These are phyloP conservation scores for Darevskia mixta DNA, from an alignment of 2,797 vertebrate genomes.

Conservation along the genomic window DNA sequence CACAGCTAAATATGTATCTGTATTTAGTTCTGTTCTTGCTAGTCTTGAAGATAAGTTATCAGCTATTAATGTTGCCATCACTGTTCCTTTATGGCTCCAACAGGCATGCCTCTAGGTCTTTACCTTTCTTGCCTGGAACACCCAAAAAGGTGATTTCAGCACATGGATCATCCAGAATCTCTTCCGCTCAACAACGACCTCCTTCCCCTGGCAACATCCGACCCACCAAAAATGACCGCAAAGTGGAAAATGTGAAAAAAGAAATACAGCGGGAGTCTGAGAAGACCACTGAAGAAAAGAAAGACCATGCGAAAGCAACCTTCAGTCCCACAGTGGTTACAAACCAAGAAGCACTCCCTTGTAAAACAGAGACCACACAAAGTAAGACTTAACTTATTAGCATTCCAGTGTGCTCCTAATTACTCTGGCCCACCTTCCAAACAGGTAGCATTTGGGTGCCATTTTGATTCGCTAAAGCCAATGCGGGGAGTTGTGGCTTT, in stretches of 20 bases:
- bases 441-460: neutral
- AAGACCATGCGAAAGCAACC: slow-evolving; percentile 56
- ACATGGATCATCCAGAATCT: slow-evolving; percentile 73
- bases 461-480: neutral
- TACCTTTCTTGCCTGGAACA: slow-evolving; percentile 78
- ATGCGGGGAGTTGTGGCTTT: neutral
- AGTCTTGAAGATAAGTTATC: neutral
- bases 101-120: slow-evolving; percentile 80
- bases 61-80: neutral
- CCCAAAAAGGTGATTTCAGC: slow-evolving; percentile 85
- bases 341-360: slow-evolving; percentile 46
- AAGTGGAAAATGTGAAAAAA: slow-evolving; percentile 78
- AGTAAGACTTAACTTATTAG: slow-evolving; percentile 66
- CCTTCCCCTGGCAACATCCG: slow-evolving; percentile 91
- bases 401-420: neutral
- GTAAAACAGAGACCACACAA: slow-evolving; percentile 53
- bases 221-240: slow-evolving; percentile 81
- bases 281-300: slow-evolving; percentile 55
- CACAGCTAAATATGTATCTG: neutral
- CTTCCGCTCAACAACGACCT: slow-evolving; percentile 76
- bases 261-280: slow-evolving; percentile 69
- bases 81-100: slow-evolving; percentile 35
- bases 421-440: neutral
- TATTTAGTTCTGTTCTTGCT: neutral
- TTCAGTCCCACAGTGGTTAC: slow-evolving; percentile 54